Base-by-base conservation (phyloP, 1,140 invertebrate genomes). In the Drosophila mayri region DNA sequence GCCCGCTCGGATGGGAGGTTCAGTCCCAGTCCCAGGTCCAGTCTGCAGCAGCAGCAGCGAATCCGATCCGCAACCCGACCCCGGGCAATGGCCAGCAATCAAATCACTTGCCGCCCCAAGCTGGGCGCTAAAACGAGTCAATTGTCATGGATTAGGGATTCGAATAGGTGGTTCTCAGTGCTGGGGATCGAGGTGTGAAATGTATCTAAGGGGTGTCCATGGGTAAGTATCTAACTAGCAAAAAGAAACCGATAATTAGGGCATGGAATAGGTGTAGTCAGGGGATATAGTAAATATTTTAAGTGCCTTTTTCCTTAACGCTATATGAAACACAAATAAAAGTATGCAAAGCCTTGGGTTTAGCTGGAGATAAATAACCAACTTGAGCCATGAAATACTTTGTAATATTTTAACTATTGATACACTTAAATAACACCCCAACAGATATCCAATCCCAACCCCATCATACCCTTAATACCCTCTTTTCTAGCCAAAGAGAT, bases 71-170 rank as follows among this genome's bases (percentile, higher is more conserved):
- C 61, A 30, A 46, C 66, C 67, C 52, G 67, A 60, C 70, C 67
- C 66, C 55, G 66, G 83, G 62, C 75, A 70, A 65, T 66, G 63
- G 70, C 54, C 82, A 57, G 61, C 82, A 86, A 84, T 84, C 81
- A 79, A 87, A 84, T 90, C 85, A 90, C 85, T 90, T 90, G 85
- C 82, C 77, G 81, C 85, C 67, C 84, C 64, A 70, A 88, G 80
- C 81, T 35, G 79, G 49, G 46, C 65, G 66, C 59, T 64, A 66
- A 77, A 60, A 49, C 70, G 52, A 71, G 52, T 50, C 67, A 72
- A 50, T 60, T 52, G 41, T 28, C 22, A 25, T 4, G 11, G 20
- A 4, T 30, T 20, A 10, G 3, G 11, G 50, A 41, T 20, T 60
- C 70, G 70, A 73, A 72, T 50, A n/a, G 16, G 3, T 22, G n/a